A percentile compares a stretch with the other conserved stretches of the same genome.
These are phyloP conservation scores for Limenitis camilla DNA, from an alignment of 2,888 invertebrate genomes.

Conservation along the genomic window DNA sequence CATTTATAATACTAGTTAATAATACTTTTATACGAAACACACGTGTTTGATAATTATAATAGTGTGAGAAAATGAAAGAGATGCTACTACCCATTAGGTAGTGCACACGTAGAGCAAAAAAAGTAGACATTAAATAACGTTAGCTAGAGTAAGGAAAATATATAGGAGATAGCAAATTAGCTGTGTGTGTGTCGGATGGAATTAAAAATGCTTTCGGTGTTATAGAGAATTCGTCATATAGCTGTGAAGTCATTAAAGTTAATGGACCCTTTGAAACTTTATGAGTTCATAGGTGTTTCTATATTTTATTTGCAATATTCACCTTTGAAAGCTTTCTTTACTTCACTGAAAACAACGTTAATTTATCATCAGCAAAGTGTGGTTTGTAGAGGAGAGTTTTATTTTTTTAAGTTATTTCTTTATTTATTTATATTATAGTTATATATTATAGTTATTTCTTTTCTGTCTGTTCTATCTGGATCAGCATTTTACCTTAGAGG, in stretches of 20 bases:
- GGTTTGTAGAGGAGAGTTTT: too few species aligned
- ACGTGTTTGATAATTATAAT: too few species aligned
- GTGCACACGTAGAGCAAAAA: not conserved
- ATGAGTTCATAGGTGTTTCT: constrained; percentile 44
- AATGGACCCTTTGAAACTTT: constrained; percentile 57
- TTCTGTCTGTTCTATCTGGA: too few species aligned
- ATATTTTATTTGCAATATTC: constrained; percentile 23
- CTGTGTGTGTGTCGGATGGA: constrained; percentile 33
- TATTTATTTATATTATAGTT: too few species aligned
- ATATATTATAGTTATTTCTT: too few species aligned
- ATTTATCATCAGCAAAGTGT: not conserved
- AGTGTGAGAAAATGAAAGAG: too few species aligned
- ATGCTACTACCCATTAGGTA: too few species aligned
- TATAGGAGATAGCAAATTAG: constrained; percentile 27
- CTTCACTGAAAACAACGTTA: not conserved
- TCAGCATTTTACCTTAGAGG: too few species aligned
- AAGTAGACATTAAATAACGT: not conserved
- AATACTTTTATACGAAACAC: too few species aligned
- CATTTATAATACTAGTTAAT: too few species aligned
- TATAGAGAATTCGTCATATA: constrained; percentile 57
- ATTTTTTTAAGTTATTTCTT: too few species aligned
- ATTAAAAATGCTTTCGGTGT: constrained; percentile 63
- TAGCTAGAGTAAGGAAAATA: not conserved
- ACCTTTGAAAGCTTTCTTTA: not conserved
- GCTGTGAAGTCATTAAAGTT: constrained; percentile 63